These are phyloP conservation scores for Dasysyrphus albostriatus DNA, from an alignment of 2,888 invertebrate species.

Conservation along the genomic window DNA sequence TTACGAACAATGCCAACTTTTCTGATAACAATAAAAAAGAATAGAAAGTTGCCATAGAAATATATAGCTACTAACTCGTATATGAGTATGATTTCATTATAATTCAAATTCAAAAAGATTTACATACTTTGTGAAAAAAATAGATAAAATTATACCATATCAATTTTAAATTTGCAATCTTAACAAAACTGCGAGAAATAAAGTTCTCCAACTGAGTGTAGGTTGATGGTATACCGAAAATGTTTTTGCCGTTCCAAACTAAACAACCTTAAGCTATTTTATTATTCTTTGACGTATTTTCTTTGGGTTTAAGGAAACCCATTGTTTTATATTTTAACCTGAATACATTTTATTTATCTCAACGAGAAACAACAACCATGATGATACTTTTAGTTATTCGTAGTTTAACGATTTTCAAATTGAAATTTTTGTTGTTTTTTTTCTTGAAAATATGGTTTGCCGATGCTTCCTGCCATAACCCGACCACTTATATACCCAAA, in stretches of 20 bases:
- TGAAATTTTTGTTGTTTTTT: constrained; percentile 27
- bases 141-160: constrained; percentile 15
- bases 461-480: constrained; percentile 45
- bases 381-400: constrained; percentile 69
- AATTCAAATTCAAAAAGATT: neutral
- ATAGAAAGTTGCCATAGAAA: too few relatives aligned
- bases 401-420: constrained; percentile 70
- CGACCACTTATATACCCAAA: constrained; percentile 23
- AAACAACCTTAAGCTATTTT: neutral
- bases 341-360: constrained; percentile 67
- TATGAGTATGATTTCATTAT: neutral
- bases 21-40: neutral
- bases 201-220: neutral
- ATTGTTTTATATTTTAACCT: constrained; percentile 11
- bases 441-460: constrained; percentile 27
- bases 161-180: constrained; percentile 54
- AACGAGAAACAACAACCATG: constrained; percentile 64
- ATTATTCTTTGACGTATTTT: neutral
- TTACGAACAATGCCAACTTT: too few relatives aligned
- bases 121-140: neutral
- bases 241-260: neutral
- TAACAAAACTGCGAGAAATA: neutral
- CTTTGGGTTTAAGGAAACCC: neutral
- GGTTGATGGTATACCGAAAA: neutral
- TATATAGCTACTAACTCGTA: too few relatives aligned